Evolutionary conservation across 2,888 invertebrate species (phyloP).

Genomic region (Himalopsyche japonica): DNA sequence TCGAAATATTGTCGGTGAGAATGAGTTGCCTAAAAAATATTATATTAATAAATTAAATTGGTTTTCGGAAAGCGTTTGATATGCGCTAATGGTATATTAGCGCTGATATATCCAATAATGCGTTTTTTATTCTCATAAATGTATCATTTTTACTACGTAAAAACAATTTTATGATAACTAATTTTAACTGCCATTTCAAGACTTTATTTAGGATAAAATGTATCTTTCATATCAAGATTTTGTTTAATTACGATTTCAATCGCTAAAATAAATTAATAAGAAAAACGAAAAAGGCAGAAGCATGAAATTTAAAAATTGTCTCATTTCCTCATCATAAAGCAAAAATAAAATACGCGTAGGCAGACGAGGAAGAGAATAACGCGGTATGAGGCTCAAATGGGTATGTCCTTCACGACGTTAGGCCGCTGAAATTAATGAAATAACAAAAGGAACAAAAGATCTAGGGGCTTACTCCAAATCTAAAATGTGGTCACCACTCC

Average conservation of each 20-base stretch:
- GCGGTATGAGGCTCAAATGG: background rate
- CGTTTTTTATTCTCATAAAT: no score
- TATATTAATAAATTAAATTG: no score
- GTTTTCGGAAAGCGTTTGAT: no score
- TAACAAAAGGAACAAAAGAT: constrained; percentile 1
- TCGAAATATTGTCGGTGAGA: no score
- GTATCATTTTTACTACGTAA: no score
- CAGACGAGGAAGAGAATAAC: background rate
- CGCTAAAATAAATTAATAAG: background rate
- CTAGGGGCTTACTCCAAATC: background rate
- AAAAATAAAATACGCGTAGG: constrained; percentile 3
- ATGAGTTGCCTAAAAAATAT: no score
- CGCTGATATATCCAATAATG: no score
- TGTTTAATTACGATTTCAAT: background rate
- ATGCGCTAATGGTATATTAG: no score
- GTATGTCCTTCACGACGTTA: background rate
- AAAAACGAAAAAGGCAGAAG: background rate
- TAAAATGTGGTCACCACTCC: background rate
- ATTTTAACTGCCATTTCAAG: no score
- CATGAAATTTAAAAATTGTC: background rate
- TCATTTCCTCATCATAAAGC: background rate
- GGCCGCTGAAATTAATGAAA: background rate
- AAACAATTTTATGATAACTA: no score
- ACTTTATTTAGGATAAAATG: no score
- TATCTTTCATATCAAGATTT: no score